Base-by-base conservation (phyloP, 1,140 invertebrate genomes). In the Sycophaga agraensis region DNA sequence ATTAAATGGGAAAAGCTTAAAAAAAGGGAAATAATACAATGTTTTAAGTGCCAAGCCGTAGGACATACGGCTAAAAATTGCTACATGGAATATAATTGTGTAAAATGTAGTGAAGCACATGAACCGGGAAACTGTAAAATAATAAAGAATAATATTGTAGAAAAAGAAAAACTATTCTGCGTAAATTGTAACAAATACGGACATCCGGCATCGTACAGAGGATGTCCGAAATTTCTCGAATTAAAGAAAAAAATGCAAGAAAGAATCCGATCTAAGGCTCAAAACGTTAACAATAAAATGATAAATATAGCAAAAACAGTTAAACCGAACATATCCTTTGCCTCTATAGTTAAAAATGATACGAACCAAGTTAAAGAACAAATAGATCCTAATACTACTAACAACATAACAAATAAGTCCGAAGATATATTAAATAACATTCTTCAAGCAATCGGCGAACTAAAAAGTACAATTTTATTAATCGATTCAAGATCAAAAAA, bases 51-150 rank as follows among this genome's bases (percentile, higher is more conserved):
- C 16, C 50, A 53, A 70, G 12, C 4, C 3, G 4, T 69, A 14
- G 65, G 63, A 0, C 67, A 71, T 14, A 5, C 48, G 1, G 65
- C 60, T 0, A 2, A 8, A 17, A 70, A 71, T 19, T 71, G 70
- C 17, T 59, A 70, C 4, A 2, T 69, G 14, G 6, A 5, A 21
- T 65, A 65, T 21, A 50, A 65, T 22, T 67, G 68, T 43, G 56
- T 68, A 14, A 63, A 63, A 37, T 66, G 64, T 22, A 31, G 11
- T 2, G 39, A 58, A 0, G 22, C 26, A 4, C 58, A 65, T 28
- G 7, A 22, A 2, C 62, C 61, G 2, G 58, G 50, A 1, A 9
- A 66, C 43, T 66, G 66, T 26, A 53, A 51, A 37, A 28, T 59
- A 11, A 16, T 53, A 7, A 5, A 7, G 8, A 58, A 57, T 42